Base-by-base conservation (phyloP, 2,797 vertebrate species). In the Halcyon chelicuti region DNA sequence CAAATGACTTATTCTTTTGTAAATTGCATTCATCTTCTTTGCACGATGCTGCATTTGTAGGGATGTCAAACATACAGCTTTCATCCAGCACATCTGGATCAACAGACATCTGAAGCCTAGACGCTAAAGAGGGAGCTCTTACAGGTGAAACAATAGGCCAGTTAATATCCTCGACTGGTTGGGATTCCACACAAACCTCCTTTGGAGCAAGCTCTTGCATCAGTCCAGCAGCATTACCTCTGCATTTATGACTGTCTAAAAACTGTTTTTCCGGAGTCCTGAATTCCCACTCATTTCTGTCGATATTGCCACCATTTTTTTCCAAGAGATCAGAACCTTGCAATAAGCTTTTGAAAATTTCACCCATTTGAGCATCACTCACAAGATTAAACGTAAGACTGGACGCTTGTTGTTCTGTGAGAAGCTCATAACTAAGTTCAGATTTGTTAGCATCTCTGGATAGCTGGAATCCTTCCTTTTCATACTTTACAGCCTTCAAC, bases 291-390 rank as follows among this genome's bases (percentile, higher is more conserved):
- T 98, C 97, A 52, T 92, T 94, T 94, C 98, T 98, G 89, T 96
- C 97, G 5, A 95, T 91, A 76, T 29, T 97, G 35, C 91, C 95
- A 93, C 95, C 91, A 14, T 93, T 98, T 88, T 85, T 98, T 65
- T 99, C 99, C 55, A 99, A 96, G 82, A 99, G 97, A 97, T 99
- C 99, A 8, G 99, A 98, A 33, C 99, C 99, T 94, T 99, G 99
- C 90, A 99, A 95, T 61, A 99, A 99, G 96, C 99, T 99, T 96
- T 99, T 99, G 96, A 99, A 99, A 94, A 99, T 99, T 85, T 99
- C 99, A 75, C 99, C 99, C 99, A 99, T 99, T 77, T 99, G 99
- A 91, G 99, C 99, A 98, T 99, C 99, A 79, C 99, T 99, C 10
- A 99, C 99, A 85, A 99, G 98, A 97, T 99, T 99, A 97, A 99